phyloP scores from a whole-genome alignment of 2,888 invertebrate genomes.

The Bugula neritina region DNA sequence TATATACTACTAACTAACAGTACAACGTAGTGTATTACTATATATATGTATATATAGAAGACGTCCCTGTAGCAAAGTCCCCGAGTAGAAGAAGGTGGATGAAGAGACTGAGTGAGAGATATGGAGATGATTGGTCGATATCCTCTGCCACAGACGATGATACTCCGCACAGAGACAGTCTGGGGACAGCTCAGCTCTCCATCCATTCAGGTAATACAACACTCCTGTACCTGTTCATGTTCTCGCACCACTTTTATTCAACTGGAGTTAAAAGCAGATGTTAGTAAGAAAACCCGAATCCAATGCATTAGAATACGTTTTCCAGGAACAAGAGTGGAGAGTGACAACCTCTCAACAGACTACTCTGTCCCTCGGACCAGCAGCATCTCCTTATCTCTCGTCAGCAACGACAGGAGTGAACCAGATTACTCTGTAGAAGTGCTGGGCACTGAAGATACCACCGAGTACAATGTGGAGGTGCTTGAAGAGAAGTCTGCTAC shows the following conservation, averaged over 20 bases:
- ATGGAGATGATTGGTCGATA: neutral
- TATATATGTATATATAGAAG: too few species aligned
- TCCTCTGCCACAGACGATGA: neutral
- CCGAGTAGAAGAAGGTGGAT: conserved; percentile 19
- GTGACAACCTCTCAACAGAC: neutral
- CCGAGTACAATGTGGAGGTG: too few species aligned
- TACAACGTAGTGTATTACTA: too few species aligned
- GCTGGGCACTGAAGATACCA: neutral
- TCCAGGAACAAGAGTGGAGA: neutral
- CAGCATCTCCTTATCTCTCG: neutral
- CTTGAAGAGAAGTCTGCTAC: too few species aligned
- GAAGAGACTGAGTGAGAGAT: conserved; percentile 10
- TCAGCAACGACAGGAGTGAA: neutral
- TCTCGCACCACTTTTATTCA: too few species aligned
- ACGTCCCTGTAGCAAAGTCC: neutral
- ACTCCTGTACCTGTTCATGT: too few species aligned
- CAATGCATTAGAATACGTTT: too few species aligned
- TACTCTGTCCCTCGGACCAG: neutral
- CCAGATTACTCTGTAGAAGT: neutral
- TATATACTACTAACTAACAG: too few species aligned
- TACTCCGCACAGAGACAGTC: neutral
- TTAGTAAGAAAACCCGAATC: too few species aligned
- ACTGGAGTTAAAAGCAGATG: too few species aligned
- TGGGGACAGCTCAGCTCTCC: too few species aligned
- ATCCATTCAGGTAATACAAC: too few species aligned